Conservation (phyloP, 1,140 invertebrate genomes). For the Pantala flavescens region DNA sequence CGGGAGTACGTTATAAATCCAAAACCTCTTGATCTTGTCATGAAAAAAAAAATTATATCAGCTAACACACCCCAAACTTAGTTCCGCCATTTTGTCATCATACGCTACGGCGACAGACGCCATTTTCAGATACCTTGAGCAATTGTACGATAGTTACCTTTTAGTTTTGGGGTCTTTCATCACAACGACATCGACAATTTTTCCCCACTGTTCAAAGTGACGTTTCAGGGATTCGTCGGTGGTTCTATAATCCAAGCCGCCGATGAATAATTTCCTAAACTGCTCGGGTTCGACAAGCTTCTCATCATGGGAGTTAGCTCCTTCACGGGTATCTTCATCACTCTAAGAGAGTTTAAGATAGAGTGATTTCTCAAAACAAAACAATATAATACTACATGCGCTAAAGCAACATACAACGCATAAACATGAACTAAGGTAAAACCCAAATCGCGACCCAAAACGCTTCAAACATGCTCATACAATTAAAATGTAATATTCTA, state of each 20-base stretch:
- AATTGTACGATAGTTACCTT: slow-evolving; percentile 30
- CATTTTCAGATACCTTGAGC: neutral
- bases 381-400: too few relatives aligned
- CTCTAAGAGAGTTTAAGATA: neutral
- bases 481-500: too few relatives aligned
- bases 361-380: too few relatives aligned
- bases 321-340: neutral
- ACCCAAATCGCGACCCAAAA: too few relatives aligned
- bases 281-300: slow-evolving; percentile 68
- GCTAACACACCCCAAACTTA: neutral
- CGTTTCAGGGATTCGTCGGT: slow-evolving; percentile 85
- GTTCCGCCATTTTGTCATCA: neutral
- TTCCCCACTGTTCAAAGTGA: slow-evolving; percentile 95
- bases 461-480: too few relatives aligned
- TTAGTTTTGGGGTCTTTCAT: slow-evolving; percentile 95
- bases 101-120: neutral
- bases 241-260: slow-evolving; percentile 89
- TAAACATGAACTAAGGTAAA: too few relatives aligned
- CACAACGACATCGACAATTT: slow-evolving; percentile 94
- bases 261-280: slow-evolving; percentile 92
- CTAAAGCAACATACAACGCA: too few relatives aligned
- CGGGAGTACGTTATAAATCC: slow-evolving; percentile 95
- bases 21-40: slow-evolving; percentile 70
- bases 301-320: neutral
- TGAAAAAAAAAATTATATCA: neutral